phyloP scores from a whole-genome alignment of 2,113 vertebrate genomes.

The Ictidomys tridecemlineatus region DNA sequence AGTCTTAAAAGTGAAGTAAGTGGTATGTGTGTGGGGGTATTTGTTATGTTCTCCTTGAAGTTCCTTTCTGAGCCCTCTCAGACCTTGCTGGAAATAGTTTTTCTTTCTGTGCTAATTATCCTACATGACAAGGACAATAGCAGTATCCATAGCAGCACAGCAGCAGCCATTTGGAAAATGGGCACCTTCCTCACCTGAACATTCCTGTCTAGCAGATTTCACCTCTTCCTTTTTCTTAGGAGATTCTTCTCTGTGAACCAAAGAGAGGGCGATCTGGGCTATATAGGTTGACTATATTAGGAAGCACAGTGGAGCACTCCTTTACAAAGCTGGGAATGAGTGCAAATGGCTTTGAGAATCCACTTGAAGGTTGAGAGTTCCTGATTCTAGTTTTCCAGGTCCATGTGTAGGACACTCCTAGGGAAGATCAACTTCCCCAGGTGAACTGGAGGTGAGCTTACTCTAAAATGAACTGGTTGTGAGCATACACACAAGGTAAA shows the following conservation, averaged over 20 bases:
- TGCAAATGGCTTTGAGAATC: background rate
- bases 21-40: background rate
- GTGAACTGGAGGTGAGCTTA: background rate
- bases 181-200: background rate
- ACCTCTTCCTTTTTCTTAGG: background rate
- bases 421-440: background rate
- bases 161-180: background rate
- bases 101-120: background rate
- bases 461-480: background rate
- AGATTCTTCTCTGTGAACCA: background rate
- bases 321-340: background rate
- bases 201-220: background rate
- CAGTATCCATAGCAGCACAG: fast-evolving
- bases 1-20: background rate
- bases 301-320: background rate
- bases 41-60: background rate
- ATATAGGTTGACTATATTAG: background rate
- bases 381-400: background rate
- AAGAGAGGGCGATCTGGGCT: background rate
- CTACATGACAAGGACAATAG: fast-evolving
- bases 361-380: background rate
- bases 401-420: background rate
- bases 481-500: background rate
- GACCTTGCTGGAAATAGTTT: background rate
- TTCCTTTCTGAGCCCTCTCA: background rate